Conservation (phyloP, 2,797 vertebrate genomes). For the Rhinella marina region DNA sequence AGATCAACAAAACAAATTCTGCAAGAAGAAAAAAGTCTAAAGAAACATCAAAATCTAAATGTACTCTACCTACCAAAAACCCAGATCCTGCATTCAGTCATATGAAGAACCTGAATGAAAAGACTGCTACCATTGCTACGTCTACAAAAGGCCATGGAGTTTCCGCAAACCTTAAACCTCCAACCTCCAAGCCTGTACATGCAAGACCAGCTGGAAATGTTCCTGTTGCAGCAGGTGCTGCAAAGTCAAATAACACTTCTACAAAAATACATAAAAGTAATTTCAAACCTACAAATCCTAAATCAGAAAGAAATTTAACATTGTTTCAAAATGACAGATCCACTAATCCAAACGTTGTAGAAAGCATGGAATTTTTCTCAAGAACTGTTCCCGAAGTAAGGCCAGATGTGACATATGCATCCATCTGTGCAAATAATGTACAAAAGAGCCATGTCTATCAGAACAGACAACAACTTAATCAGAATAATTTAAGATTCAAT, state of each 20-base stretch:
- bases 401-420: slow-evolving; percentile 21
- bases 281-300: too few species aligned
- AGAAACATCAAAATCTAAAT: not conserved
- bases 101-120: too few species aligned
- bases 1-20: not conserved
- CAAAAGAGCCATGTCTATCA: not conserved
- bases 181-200: not conserved
- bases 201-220: not conserved
- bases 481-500: not conserved
- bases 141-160: not conserved
- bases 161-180: not conserved
- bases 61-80: not conserved
- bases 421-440: not conserved
- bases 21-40: not conserved
- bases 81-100: not conserved
- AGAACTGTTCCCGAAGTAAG: not conserved
- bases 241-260: not conserved
- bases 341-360: not conserved
- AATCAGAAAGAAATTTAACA: not conserved
- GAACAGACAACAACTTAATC: not conserved
- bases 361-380: too few species aligned
- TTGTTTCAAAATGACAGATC: not conserved
- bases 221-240: not conserved
- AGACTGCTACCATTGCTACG: not conserved
- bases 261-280: not conserved